Conservation (phyloP, 2,113 vertebrate genomes). For the Mormyrus iriodes region DNA sequence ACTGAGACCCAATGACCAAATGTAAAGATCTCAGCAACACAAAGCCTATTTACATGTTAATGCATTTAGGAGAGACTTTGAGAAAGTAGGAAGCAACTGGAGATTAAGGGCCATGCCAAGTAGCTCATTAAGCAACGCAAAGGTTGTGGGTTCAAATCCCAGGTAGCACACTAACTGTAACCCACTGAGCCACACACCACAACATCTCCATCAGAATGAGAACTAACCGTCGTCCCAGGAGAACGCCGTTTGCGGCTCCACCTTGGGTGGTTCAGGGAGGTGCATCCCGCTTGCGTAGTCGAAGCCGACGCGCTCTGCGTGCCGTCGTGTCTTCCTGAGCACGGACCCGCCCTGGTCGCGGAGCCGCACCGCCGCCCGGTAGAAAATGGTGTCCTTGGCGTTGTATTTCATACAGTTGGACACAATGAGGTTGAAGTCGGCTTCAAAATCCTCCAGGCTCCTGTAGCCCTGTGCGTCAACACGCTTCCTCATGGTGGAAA, state of each 20-base stretch:
- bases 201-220: background rate
- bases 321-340: conserved; percentile 79
- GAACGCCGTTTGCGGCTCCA: conserved; percentile 68
- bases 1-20: background rate
- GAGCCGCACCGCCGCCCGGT: conserved; percentile 81
- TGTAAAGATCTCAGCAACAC: background rate
- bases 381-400: conserved; percentile 92
- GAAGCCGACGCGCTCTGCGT: conserved; percentile 78
- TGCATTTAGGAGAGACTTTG: too few relatives aligned
- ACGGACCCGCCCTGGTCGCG: conserved; percentile 87
- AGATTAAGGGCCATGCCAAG: background rate
- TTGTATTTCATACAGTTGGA: conserved; percentile 96
- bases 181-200: background rate
- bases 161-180: background rate
- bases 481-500: conserved; percentile 84
- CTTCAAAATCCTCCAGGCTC: conserved; percentile 82
- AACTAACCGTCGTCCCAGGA: conserved; percentile 90
- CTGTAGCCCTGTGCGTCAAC: conserved; percentile 78
- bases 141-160: background rate
- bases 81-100: background rate
- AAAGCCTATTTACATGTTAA: background rate
- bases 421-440: conserved; percentile 88
- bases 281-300: conserved; percentile 83
- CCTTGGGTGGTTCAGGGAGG: conserved; percentile 72
- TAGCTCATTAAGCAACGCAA: background rate